Conservation (phyloP, 2,888 invertebrate genomes). For the Eupithecia centaureata region DNA sequence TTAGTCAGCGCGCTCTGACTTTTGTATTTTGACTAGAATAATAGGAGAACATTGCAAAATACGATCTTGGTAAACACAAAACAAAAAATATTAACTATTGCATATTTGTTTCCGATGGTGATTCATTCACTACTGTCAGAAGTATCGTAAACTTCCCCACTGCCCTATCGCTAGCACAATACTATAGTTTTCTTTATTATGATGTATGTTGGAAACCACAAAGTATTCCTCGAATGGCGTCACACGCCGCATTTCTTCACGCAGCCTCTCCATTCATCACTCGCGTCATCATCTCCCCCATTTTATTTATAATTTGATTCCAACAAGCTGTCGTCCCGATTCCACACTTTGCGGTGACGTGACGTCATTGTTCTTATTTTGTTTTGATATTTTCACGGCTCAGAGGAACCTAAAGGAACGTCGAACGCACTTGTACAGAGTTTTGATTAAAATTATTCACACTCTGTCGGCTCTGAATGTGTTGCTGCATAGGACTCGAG, state of each 20-base stretch:
- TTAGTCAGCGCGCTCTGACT: too few species aligned
- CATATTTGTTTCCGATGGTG: background rate
- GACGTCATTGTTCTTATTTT: conserved; percentile 30
- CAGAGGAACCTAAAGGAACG: conserved; percentile 21
- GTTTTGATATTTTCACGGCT: conserved; percentile 32
- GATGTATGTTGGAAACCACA: background rate
- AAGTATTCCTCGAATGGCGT: background rate
- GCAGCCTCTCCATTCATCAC: conserved; percentile 24
- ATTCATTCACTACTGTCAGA: background rate
- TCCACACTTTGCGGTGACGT: conserved; percentile 32
- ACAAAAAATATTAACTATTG: background rate
- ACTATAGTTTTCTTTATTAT: conserved; percentile 1
- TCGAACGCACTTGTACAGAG: conserved; percentile 18
- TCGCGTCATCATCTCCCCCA: conserved; percentile 31
- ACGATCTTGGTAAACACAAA: background rate
- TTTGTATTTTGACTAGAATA: too few species aligned
- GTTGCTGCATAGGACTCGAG: background rate
- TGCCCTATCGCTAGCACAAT: background rate
- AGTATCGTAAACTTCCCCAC: background rate
- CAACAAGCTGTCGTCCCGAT: conserved; percentile 41
- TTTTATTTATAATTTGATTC: conserved; percentile 48
- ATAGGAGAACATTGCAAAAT: background rate
- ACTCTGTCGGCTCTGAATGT: conserved; percentile 18
- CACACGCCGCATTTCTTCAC: conserved; percentile 16
- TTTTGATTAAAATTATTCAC: conserved; percentile 32